These are phyloP conservation scores for Candidula unifasciata DNA, from an alignment of 2,888 invertebrate species.

Conservation along the genomic window DNA sequence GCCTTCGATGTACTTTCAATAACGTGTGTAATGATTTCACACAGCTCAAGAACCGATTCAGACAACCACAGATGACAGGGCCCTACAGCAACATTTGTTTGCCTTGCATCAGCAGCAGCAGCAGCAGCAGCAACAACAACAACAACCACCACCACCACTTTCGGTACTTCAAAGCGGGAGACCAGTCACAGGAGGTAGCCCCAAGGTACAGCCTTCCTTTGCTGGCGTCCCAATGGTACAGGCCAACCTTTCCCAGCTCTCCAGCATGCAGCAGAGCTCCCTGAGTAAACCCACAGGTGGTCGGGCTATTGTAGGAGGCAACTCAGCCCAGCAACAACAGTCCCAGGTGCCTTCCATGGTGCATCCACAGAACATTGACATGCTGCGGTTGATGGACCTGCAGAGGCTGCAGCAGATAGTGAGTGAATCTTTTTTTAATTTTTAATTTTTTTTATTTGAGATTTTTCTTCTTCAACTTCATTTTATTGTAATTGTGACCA, in stretches of 20 bases:
- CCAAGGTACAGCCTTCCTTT: constrained; percentile 25
- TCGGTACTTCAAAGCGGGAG: constrained; percentile 6
- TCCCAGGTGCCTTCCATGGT: neutral
- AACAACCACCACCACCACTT: constrained; percentile 34
- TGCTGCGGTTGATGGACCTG: constrained; percentile 39
- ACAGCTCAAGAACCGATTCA: constrained; percentile 29
- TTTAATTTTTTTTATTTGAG: too few species aligned
- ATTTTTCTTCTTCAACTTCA: too few species aligned
- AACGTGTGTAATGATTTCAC: neutral
- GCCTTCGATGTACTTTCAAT: neutral
- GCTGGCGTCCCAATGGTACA: neutral
- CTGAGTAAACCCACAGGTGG: constrained; percentile 17
- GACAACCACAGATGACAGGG: constrained; percentile 24
- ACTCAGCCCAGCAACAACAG: constrained; percentile 32
- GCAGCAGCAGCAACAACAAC: too few species aligned
- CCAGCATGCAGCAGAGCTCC: constrained; percentile 23
- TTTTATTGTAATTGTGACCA: too few species aligned
- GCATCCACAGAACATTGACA: constrained; percentile 24
- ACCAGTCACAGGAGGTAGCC: constrained; percentile 38
- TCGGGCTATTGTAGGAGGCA: constrained; percentile 45
- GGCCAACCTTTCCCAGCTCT: neutral
- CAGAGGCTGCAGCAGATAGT: constrained; percentile 40
- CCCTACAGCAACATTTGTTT: neutral
- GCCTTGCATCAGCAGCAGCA: constrained; percentile 10
- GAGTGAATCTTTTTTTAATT: neutral